These are phyloP conservation scores for Meles meles DNA, from an alignment of 2,113 vertebrate genomes.

Conservation along the genomic window DNA sequence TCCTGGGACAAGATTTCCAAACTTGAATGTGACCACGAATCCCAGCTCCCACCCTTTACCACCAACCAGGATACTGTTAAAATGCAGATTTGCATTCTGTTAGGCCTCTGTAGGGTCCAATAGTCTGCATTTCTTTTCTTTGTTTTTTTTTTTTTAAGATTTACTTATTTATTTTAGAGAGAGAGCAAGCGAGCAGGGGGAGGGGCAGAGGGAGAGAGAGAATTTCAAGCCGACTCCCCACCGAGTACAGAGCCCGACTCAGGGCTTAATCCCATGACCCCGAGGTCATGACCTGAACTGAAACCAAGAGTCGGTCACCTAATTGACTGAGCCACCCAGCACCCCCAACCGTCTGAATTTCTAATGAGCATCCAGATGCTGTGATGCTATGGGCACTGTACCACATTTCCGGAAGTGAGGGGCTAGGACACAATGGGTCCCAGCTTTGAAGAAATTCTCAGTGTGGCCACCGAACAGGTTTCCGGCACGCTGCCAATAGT, in stretches of 20 bases:
- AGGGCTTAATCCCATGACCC: not conserved
- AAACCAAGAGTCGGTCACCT: not conserved
- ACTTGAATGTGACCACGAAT: not conserved
- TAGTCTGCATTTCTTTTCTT: not conserved
- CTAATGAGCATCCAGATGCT: not conserved
- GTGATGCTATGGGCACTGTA: not conserved
- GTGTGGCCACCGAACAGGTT: not conserved
- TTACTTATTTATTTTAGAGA: not conserved
- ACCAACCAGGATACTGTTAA: not conserved
- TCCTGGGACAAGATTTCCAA: not conserved
- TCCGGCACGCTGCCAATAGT: fast-evolving
- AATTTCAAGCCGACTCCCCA: not conserved
- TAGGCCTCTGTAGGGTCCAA: not conserved
- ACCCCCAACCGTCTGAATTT: not conserved
- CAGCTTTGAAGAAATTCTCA: not conserved
- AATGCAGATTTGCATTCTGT: not conserved
- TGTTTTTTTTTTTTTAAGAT: not conserved
- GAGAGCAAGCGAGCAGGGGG: not conserved
- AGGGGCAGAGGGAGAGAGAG: not conserved
- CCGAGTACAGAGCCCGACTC: fast-evolving
- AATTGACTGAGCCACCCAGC: not conserved
- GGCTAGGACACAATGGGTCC: not conserved
- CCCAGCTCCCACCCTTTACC: fast-evolving
- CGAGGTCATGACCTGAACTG: not conserved
- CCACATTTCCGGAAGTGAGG: not conserved